Conservation (phyloP, 2,888 invertebrate genomes). For the Euspilapteryx auroguttella region DNA sequence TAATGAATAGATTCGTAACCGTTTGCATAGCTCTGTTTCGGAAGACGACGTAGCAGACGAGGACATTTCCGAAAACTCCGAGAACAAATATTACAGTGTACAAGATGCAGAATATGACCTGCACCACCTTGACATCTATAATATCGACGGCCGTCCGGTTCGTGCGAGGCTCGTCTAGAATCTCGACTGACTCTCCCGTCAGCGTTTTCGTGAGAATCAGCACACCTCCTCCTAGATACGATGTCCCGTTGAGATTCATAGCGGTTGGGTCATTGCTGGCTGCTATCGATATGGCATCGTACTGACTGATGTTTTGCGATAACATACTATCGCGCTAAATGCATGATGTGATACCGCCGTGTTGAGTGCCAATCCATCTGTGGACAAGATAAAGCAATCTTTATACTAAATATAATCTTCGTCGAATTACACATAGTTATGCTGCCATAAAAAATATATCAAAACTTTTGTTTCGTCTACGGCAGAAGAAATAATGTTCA, state of each 20-base stretch:
- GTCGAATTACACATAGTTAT: too few relatives aligned
- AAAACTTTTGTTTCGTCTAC: too few relatives aligned
- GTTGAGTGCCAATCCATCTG: slow-evolving; percentile 31
- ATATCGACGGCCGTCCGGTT: slow-evolving; percentile 58
- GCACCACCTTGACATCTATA: slow-evolving; percentile 68
- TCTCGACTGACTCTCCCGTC: slow-evolving; percentile 39
- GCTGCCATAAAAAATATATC: too few relatives aligned
- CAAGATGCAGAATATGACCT: slow-evolving; percentile 71
- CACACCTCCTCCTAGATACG: slow-evolving; percentile 30
- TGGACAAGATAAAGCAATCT: slow-evolving; percentile 18
- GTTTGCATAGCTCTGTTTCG: slow-evolving; percentile 96
- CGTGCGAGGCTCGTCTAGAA: slow-evolving; percentile 38
- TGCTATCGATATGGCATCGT: too few relatives aligned
- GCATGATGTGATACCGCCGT: not conserved
- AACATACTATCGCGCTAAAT: too few relatives aligned
- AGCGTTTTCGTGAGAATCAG: slow-evolving; percentile 42
- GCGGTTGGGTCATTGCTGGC: too few relatives aligned
- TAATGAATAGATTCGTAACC: slow-evolving; percentile 96
- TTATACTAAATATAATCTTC: too few relatives aligned
- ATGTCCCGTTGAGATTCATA: slow-evolving; percentile 35
- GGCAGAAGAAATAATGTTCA: too few relatives aligned
- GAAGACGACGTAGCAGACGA: slow-evolving; percentile 93
- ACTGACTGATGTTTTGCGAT: too few relatives aligned
- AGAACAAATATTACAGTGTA: slow-evolving; percentile 86
- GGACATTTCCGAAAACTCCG: slow-evolving; percentile 85